Evolutionary conservation across 2,113 vertebrate genomes (phyloP).

Genomic region (rat (Rattus norvegicus)): DNA sequence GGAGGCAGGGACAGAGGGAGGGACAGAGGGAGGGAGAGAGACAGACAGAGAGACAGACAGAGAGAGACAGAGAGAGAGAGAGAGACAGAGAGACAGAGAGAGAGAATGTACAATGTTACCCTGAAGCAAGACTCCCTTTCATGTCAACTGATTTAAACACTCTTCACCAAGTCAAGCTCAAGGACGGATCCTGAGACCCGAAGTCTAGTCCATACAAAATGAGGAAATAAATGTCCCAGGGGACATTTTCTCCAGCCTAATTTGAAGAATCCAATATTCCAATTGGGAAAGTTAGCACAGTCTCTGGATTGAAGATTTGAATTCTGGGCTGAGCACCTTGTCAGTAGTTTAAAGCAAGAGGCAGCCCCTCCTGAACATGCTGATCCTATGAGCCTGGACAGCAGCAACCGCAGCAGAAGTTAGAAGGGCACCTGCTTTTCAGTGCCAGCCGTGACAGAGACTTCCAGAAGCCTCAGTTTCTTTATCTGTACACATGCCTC

Average conservation of each 20-base stretch:
- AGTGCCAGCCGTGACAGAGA: background rate
- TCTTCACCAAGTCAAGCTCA: background rate
- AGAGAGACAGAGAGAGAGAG: rapidly evolving
- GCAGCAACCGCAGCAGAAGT: background rate
- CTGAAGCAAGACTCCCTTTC: background rate
- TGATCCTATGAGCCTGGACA: background rate
- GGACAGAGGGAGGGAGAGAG: rapidly evolving
- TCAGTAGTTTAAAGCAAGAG: background rate
- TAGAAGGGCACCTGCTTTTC: background rate
- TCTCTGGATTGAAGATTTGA: background rate
- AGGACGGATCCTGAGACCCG: background rate
- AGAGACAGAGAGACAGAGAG: too few relatives aligned
- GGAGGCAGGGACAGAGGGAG: background rate
- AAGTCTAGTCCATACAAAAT: background rate
- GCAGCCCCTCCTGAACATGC: background rate
- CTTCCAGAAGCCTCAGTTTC: constrained; percentile 48
- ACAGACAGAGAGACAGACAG: background rate
- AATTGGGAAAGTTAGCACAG: background rate
- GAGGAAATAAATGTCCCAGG: background rate
- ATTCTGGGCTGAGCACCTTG: background rate
- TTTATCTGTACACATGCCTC: constrained; percentile 43
- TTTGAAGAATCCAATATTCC: background rate
- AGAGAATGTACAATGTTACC: background rate
- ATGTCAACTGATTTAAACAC: background rate
- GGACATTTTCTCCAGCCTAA: background rate